A percentile compares a stretch with the other conserved stretches of the same genome.
Evolutionary conservation across 2,113 vertebrate species (phyloP).

Genomic region (Pachycephala philippinensis): DNA sequence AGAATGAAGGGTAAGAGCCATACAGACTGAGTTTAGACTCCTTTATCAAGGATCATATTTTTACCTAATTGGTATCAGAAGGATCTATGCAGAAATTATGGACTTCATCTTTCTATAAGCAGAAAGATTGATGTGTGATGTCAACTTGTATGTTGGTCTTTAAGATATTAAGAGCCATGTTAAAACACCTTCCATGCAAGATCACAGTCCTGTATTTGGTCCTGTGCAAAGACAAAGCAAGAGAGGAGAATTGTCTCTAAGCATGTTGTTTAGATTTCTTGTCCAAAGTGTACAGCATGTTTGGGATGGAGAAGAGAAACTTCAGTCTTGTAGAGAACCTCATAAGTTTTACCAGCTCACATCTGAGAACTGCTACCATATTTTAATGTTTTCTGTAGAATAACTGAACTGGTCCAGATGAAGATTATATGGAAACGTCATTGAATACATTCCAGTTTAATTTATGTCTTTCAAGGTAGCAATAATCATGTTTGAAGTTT

Average conservation of each 20-base stretch:
- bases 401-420: background rate
- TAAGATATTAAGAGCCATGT: background rate
- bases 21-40: background rate
- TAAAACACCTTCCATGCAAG: background rate
- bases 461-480: background rate
- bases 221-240: background rate
- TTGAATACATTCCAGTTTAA: background rate
- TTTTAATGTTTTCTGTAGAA: background rate
- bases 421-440: background rate
- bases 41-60: background rate
- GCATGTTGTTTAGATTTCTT: background rate
- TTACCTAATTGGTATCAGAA: background rate
- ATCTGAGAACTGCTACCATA: background rate
- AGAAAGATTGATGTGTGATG: background rate
- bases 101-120: background rate
- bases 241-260: background rate
- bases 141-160: background rate
- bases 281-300: background rate
- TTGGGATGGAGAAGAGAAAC: background rate
- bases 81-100: background rate
- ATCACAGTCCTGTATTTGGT: background rate
- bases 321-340: background rate
- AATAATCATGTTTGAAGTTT: background rate
- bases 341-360: background rate
- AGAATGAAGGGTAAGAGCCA: background rate